Evolutionary conservation across 2,113 vertebrate species (phyloP).

Genomic region (Tetraodon nigroviridis): DNA sequence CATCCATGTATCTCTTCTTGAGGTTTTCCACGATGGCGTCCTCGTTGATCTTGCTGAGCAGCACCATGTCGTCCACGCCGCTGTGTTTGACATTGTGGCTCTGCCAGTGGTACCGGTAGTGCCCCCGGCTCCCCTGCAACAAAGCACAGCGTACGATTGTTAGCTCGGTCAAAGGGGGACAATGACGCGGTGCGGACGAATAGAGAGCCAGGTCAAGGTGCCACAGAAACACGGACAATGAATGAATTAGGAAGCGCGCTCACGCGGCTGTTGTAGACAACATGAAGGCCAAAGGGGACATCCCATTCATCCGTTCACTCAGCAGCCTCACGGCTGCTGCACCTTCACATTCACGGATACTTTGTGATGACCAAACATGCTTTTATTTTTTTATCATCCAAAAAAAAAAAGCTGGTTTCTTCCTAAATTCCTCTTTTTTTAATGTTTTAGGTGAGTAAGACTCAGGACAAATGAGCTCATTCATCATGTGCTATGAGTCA

Average conservation of each 20-base stretch:
- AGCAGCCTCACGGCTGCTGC: slow-evolving; percentile 16
- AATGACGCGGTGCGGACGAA: slow-evolving; percentile 14
- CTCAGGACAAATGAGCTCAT: slow-evolving; percentile 65
- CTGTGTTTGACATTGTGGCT: slow-evolving; percentile 99
- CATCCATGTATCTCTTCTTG: slow-evolving; percentile 98
- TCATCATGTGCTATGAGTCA: slow-evolving; percentile 71
- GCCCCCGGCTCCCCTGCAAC: slow-evolving; percentile 93
- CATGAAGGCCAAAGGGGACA: slow-evolving; percentile 14
- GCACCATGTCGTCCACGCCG: slow-evolving; percentile 97
- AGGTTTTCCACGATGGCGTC: slow-evolving; percentile 98
- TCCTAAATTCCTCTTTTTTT: slow-evolving; percentile 46
- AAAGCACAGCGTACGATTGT: slow-evolving; percentile 44
- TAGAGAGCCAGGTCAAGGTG: slow-evolving; percentile 28
- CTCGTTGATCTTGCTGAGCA: slow-evolving; percentile 95
- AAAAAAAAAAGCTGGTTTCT: slow-evolving; percentile 25
- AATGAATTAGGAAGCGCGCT: slow-evolving; percentile 5
- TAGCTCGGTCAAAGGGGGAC: slow-evolving; percentile 30
- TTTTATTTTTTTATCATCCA: slow-evolving; percentile 28
- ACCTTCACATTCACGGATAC: slow-evolving; percentile 44
- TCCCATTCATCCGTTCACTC: slow-evolving; percentile 11
- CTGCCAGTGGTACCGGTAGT: slow-evolving; percentile 97
- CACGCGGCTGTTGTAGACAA: slow-evolving; percentile 11
- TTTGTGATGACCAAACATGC: slow-evolving; percentile 38
- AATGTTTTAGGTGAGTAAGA: slow-evolving; percentile 50
- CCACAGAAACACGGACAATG: slow-evolving; percentile 1